Evolutionary conservation across 2,113 vertebrate species (phyloP).

Genomic region (Alectura lathami): DNA sequence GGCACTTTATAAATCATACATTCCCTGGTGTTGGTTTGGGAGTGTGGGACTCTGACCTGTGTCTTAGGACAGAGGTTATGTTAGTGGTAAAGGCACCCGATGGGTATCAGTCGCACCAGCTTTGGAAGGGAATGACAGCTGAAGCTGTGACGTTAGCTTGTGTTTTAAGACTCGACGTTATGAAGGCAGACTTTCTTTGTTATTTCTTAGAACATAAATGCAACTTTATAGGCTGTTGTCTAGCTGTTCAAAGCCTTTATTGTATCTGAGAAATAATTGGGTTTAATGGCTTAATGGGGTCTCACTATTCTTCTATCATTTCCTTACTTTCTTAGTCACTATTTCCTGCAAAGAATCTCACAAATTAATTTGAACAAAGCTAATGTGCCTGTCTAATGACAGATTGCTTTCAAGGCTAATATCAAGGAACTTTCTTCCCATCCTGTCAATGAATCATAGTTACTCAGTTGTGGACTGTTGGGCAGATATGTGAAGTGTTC

Average conservation of each 20-base stretch:
- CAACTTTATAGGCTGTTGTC: not conserved
- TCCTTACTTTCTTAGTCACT: conserved; percentile 38
- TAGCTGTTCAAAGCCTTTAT: not conserved
- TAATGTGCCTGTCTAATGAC: conserved; percentile 28
- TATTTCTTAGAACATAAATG: not conserved
- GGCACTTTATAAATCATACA: conserved; percentile 5
- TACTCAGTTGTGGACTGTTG: not conserved
- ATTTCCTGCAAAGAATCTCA: conserved; percentile 31
- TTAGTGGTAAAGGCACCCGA: conserved; percentile 13
- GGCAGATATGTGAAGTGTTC: not conserved
- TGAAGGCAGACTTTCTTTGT: not conserved
- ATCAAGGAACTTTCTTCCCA: conserved; percentile 16
- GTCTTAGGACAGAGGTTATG: not conserved
- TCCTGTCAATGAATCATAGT: not conserved
- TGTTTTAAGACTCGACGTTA: not conserved
- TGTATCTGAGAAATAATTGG: not conserved
- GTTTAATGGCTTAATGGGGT: conserved; percentile 1
- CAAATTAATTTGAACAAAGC: conserved; percentile 21
- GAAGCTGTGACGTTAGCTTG: fast-evolving
- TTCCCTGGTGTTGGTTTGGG: conserved; percentile 37
- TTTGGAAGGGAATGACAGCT: conserved; percentile 39
- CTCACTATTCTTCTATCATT: conserved; percentile 20
- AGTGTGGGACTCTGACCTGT: not conserved
- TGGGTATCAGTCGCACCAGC: not conserved
- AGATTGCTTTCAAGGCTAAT: conserved; percentile 34